Evolutionary conservation across 1,140 invertebrate species (phyloP), one percentile per base, ranked within the genome.

Genomic region (Brachionus plicatilis): DNA sequence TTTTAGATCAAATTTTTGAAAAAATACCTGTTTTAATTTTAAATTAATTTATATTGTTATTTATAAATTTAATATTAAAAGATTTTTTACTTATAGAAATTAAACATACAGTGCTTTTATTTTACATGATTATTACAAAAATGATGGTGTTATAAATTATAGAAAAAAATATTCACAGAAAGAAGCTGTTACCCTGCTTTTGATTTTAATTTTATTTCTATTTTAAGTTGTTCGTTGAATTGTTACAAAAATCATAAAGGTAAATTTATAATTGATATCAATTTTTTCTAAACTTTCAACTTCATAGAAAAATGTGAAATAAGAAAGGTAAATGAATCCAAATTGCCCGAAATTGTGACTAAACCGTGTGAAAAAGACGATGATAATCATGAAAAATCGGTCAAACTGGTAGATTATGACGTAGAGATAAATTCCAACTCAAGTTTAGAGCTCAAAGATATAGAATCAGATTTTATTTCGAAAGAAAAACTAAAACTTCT

Each of bases 181-280:
- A 24, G 1, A 24, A 24, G 0, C 0, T 24, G 1, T 24, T 24
- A 24, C 24, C 24, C 24, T 41, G 33, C 17, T 27, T 56, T 14
- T n/a, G 7, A 12, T 24, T 65, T 80, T 14, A 72, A 43, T 72
- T 72, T 20, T 72, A 45, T 72, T 20, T 72, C 20, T 41, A 14
- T 3, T 68, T 33, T 33, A 45, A 82, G 79, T 24, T 82, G 79
- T 60, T 82, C 79, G 11, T 41, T 82, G 53, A 65, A 29, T 27
- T 82, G 79, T 14, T 82, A 65, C n/a, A 82, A 82, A 68, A 29
- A 43, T 47, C 79, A 82, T 12, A 82, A 82, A 65, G 79, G 53
- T 82, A 43, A 3, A 9, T 76, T 33, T 37, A 9, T 24, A 72
- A 8, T 9, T 6, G 14, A 47, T 7, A 24, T 29, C n/a, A n/a